Conservation (phyloP, 35 echinoderm and acorn worm genomes). For the Nesometra sesokonis region DNA sequence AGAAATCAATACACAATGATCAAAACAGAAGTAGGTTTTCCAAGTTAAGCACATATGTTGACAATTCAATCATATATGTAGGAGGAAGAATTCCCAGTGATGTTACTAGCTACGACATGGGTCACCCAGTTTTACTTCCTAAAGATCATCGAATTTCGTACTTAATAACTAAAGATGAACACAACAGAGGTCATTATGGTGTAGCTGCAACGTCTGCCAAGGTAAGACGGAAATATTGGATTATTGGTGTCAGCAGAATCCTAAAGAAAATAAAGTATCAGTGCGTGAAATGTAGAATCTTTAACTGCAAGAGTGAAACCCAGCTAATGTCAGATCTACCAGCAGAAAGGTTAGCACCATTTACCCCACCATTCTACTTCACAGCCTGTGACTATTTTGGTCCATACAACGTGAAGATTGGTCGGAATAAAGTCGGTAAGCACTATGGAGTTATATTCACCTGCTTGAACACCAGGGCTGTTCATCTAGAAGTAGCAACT, state of each 20-base stretch:
- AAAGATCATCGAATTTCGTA: conserved; percentile 26
- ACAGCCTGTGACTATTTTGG: conserved; percentile 61
- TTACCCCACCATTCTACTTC: conserved; percentile 42
- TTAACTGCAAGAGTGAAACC: conserved; percentile 14
- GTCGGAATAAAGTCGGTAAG: conserved; percentile 35
- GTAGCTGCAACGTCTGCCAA: conserved; percentile 2
- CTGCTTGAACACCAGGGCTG: conserved; percentile 49
- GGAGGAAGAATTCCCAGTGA: conserved; percentile 9
- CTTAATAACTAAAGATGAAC: conserved; percentile 19
- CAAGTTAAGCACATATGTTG: conserved; percentile 6
- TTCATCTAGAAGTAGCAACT: conserved; percentile 35
- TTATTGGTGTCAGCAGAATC: conserved; percentile 22
- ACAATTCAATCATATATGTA: not conserved
- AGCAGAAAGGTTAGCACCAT: conserved; percentile 19
- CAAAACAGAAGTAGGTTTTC: not conserved
- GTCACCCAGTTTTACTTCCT: conserved; percentile 26
- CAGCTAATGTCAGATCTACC: conserved; percentile 53
- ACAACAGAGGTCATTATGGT: conserved; percentile 24
- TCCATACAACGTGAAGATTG: conserved; percentile 28
- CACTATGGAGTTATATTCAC: conserved; percentile 67
- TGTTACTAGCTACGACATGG: conserved; percentile 15
- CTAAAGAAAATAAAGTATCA: conserved; percentile 27
- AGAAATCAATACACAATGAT: conserved; percentile 19
- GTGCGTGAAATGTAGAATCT: conserved; percentile 17
- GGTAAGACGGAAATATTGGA: conserved; percentile 26